Evolutionary conservation across 1,140 invertebrate genomes (phyloP), one percentile per base, ranked within the genome.

Genomic region (Caenorhabditis remanei): DNA sequence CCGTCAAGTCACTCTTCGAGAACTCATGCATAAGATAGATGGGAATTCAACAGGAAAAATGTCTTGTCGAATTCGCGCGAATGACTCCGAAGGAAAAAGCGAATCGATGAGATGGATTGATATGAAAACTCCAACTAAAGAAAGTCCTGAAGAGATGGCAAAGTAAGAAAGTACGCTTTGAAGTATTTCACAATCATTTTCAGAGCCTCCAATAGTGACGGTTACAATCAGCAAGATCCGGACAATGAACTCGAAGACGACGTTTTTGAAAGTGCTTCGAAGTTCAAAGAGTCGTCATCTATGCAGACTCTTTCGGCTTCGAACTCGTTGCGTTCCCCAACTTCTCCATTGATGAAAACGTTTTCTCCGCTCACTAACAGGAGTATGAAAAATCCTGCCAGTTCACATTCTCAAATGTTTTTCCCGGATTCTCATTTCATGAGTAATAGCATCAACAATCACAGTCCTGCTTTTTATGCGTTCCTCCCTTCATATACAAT

Each of bases 81-180:
- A n/a, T n/a, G 41, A 24, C 14, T 79, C 71, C 14, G 71, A 79
- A 24, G 9, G n/a, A 24, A 79, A 43, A 13, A 53, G 13, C 11
- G 71, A 79, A 8, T 79, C 71, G 4, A 24, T 79, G 71, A 46
- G 53, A 24, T 79, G 71, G 71, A 79, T 79, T 24, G 71, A 41
- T 50, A 24, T 79, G n/a, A 79, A 79, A 13, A 50, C 46, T 21
- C 13, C 71, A 13, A 63, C 8, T 24, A 40, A 32, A 50, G 9
- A 79, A 6, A 19, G 41, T 19, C 21, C 4, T 19, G 14, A 8
- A 19, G 65, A 53, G 14, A 24, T 50, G n/a, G 7, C 46, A 24
- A 9, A 53, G 71, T 79, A 24, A 79, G 32, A 5, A 79, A 43
- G 8, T n/a, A 19, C 24, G 16, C 1, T 13, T 19, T 58, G 4